Conservation (phyloP, 2,113 vertebrate genomes). For the Ondatra zibethicus region DNA sequence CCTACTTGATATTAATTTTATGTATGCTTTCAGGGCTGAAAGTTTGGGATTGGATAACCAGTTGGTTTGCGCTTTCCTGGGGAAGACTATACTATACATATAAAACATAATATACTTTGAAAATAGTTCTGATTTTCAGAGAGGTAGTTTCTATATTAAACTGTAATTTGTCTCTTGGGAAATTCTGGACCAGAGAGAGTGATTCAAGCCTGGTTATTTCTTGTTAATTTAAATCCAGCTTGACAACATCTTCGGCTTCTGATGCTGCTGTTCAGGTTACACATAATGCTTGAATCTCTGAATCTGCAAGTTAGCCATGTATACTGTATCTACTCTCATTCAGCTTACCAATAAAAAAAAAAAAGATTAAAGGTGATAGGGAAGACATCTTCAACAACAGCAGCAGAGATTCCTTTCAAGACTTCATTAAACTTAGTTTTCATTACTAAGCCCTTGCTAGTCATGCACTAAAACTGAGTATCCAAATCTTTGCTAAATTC, state of each 20-base stretch:
- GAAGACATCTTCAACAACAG: background rate
- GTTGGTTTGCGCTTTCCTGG: background rate
- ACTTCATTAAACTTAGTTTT: background rate
- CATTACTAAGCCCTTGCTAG: background rate
- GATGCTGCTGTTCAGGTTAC: background rate
- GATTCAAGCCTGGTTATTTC: background rate
- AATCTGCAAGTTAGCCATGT: background rate
- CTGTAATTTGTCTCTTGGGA: conserved; percentile 1
- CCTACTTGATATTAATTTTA: background rate
- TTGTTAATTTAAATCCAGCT: background rate
- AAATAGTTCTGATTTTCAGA: background rate
- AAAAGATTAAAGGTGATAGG: background rate
- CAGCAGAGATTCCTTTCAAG: background rate
- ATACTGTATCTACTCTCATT: background rate
- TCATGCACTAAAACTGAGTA: background rate
- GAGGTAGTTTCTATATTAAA: background rate
- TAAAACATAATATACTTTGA: background rate
- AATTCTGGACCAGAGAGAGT: background rate
- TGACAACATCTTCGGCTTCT: background rate
- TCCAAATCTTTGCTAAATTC: background rate
- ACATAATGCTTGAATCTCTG: background rate
- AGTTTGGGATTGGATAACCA: background rate
- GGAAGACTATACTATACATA: background rate
- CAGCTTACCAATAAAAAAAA: background rate
- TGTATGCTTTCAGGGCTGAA: background rate